These are phyloP conservation scores for Pogonomyrmex californicus DNA, from an alignment of 1,140 invertebrate species.

Conservation along the genomic window DNA sequence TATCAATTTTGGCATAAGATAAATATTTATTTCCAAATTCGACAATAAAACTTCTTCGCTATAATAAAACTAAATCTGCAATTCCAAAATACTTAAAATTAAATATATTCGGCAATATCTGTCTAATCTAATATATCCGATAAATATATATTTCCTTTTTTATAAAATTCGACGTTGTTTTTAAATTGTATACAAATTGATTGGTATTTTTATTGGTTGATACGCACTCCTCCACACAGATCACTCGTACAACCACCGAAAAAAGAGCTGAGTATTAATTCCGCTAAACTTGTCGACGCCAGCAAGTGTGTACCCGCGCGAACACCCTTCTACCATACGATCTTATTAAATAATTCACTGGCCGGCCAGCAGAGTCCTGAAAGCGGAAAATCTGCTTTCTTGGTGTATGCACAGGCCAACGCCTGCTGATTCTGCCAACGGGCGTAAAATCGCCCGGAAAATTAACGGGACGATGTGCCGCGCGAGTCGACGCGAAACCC, in stretches of 20 bases:
- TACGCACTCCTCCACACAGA: background rate
- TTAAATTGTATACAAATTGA: no score
- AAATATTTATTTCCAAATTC: no score
- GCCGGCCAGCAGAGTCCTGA: background rate
- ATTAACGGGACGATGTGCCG: constrained; percentile 5
- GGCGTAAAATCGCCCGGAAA: constrained; percentile 31
- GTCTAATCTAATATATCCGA: no score
- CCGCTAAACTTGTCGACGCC: background rate
- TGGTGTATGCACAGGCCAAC: background rate
- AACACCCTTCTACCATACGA: constrained; percentile 11
- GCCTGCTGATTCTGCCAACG: constrained; percentile 1
- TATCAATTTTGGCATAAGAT: background rate
- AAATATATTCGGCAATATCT: no score
- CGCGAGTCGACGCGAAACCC: constrained; percentile 3
- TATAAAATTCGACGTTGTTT: no score
- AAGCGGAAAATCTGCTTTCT: constrained; percentile 12
- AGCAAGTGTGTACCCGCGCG: background rate
- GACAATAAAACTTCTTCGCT: no score
- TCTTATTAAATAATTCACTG: constrained; percentile 26
- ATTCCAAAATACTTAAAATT: no score
- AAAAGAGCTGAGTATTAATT: constrained; percentile 21
- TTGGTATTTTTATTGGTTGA: no score
- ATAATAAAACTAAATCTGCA: no score
- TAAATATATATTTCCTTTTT: no score
- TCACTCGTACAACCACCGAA: background rate